Evolutionary conservation across 1,140 invertebrate species (phyloP).

Genomic region (Coptotermes formosanus): DNA sequence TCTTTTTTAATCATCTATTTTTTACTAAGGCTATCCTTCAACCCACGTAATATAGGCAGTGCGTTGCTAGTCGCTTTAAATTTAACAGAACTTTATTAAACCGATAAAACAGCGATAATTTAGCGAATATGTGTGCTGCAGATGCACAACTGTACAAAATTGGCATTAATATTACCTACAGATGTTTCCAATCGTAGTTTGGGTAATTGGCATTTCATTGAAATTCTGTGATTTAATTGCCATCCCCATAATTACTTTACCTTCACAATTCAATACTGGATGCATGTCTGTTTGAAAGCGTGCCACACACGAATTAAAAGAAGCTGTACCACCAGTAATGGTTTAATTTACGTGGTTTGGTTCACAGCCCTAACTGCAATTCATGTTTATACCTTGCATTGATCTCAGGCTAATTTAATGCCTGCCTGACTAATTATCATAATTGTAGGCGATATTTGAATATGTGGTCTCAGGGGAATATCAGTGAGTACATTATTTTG

Average conservation of each 20-base stretch:
- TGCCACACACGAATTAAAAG: background rate
- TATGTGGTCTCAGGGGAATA: background rate
- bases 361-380: background rate
- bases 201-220: background rate
- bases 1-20: no score
- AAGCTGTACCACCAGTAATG: background rate
- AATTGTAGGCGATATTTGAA: conserved; percentile 5
- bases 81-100: background rate
- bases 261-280: background rate
- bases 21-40: no score
- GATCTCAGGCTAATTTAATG: background rate
- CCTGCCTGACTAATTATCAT: background rate
- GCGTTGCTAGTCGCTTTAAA: no score
- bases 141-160: background rate
- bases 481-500: background rate
- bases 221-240: background rate
- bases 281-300: background rate
- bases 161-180: background rate
- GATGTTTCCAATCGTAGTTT: background rate
- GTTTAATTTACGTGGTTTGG: background rate
- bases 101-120: background rate
- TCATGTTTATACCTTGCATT: background rate
- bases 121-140: background rate
- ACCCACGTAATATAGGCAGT: no score
- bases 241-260: background rate